Evolutionary conservation across 2,113 vertebrate species (phyloP), one percentile per base, ranked within the genome.

Genomic region (Apaloderma vittatum): DNA sequence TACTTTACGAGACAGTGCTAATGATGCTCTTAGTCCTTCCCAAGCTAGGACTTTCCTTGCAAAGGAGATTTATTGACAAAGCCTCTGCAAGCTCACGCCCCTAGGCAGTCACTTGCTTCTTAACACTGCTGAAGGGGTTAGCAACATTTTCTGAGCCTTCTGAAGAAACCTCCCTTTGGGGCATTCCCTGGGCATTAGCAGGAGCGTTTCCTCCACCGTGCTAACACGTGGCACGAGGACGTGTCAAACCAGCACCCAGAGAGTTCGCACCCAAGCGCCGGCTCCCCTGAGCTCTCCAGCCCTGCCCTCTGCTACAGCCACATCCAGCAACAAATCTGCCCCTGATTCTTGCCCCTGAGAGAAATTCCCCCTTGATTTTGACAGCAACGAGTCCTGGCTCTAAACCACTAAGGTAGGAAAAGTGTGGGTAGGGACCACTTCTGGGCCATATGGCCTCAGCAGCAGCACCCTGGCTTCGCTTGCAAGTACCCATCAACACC

Each of bases 341-440:
- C 68, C 19, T 3, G 23, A 7, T 45, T 29, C 58, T 21, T 30
- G 16, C 9, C 48, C 59, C 49, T 2, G 2, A 32, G 36, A 43
- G 32, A 37, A 71, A 54, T 67, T 78, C 58, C 48, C 36, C 32
- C 12, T 29, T 3, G 45, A 14, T 85, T 32, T 68, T 26, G 11
- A 36, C 26, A 73, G 61, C 55, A 48, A 1, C 7, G 3, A 27
- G 66, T 6, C 36, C 30, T 8, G 3, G n/a, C 46, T 82, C 22
- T 52, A 21, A 46, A 61, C 8, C 18, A 16, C 27, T 3, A 6
- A 7, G 0, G 11, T 0, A 3, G 37, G 52, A 16, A 62, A 57
- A 75, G 22, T 49, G 4, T 2, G 0, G 26, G 18, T 51, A 6
- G 0, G 4, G 22, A 11, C 16, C 23, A 12, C 19, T 2, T 13